These are phyloP conservation scores for Actinemys pallida DNA, from an alignment of 2,113 vertebrate genomes.

Conservation along the genomic window DNA sequence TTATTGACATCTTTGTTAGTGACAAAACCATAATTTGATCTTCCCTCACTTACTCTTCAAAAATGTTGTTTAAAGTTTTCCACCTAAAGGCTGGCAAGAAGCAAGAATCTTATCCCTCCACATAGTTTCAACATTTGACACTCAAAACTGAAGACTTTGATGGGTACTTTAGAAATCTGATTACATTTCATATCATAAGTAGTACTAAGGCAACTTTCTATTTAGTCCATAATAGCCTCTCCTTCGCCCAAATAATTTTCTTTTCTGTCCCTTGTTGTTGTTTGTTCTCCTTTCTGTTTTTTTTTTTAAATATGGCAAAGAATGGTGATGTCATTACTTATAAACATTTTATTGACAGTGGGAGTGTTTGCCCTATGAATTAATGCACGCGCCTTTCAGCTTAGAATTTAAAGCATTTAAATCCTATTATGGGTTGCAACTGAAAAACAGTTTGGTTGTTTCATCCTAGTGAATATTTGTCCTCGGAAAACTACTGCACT, in stretches of 20 bases:
- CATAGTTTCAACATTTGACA: background rate
- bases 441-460: background rate
- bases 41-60: background rate
- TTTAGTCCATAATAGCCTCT: fast-evolving
- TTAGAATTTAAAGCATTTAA: background rate
- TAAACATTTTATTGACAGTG: background rate
- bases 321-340: background rate
- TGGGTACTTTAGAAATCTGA: background rate
- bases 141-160: background rate
- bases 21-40: background rate
- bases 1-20: background rate
- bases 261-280: background rate
- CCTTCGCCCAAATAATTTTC: background rate
- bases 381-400: background rate
- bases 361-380: background rate
- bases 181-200: background rate
- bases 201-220: background rate
- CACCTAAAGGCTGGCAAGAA: background rate
- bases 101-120: background rate
- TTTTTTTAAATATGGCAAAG: background rate
- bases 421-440: background rate
- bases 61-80: background rate
- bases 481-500: background rate
- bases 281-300: background rate
- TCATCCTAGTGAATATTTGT: background rate